Percentiles rank a stretch among this genome's conserved stretches.
Conservation (phyloP, 2,888 invertebrate species). For the Macropis europaea region DNA sequence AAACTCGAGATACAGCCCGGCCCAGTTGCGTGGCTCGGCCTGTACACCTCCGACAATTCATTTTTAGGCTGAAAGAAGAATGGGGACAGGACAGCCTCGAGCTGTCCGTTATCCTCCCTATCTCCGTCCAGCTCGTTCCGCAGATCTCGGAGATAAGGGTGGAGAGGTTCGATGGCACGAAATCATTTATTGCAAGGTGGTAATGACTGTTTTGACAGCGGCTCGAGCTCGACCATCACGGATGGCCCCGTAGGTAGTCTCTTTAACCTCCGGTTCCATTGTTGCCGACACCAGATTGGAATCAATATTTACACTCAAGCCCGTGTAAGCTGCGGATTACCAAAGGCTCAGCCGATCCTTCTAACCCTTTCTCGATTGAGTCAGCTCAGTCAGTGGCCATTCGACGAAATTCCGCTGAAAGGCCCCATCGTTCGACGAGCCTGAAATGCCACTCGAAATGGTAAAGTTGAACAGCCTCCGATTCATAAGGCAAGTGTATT, state of each 20-base stretch:
- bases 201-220: conserved; percentile 77
- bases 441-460: conserved; percentile 10
- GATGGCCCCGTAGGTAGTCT: conserved; percentile 49
- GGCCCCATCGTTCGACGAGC: not conserved
- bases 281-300: conserved; percentile 71
- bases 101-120: not conserved
- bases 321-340: conserved; percentile 74
- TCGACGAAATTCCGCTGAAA: conserved; percentile 12
- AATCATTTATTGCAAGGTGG: conserved; percentile 59
- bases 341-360: conserved; percentile 60
- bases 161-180: not conserved
- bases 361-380: conserved; percentile 68
- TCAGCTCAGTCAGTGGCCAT: conserved; percentile 20
- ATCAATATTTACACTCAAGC: conserved; percentile 77
- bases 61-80: no score
- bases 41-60: no score
- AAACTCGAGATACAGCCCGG: no score
- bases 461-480: not conserved
- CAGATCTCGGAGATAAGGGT: conserved; percentile 28
- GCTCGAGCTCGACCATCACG: conserved; percentile 55
- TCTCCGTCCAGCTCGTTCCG: not conserved
- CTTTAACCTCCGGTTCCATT: conserved; percentile 60
- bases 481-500: no score
- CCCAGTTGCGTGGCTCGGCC: no score
- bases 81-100: no score